Evolutionary conservation across 2,888 invertebrate genomes (phyloP).

Genomic region (Euspilapteryx auroguttella): DNA sequence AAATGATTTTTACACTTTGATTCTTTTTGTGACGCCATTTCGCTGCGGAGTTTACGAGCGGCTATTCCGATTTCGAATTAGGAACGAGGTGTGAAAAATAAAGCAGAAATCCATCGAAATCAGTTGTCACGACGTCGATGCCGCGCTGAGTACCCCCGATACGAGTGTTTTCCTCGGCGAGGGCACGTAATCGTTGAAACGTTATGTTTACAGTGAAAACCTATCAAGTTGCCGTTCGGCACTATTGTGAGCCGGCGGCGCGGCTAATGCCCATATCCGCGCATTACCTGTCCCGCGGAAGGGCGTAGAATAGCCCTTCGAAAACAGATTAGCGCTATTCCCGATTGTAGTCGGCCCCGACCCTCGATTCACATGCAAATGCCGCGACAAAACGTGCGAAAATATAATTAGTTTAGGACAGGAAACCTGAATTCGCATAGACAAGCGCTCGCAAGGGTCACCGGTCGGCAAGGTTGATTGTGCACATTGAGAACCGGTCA

Average conservation of each 20-base stretch:
- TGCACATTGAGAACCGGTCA: constrained; percentile 30
- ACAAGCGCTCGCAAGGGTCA: constrained; percentile 20
- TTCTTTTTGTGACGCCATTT: constrained; percentile 44
- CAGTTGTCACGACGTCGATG: too few relatives aligned
- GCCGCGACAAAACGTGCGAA: constrained; percentile 49
- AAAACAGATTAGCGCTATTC: constrained; percentile 29
- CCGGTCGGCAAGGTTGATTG: constrained; percentile 22
- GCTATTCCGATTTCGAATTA: too few relatives aligned
- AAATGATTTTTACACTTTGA: constrained; percentile 54
- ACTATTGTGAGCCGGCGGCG: constrained; percentile 17
- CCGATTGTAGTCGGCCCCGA: constrained; percentile 28
- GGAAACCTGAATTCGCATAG: constrained; percentile 14
- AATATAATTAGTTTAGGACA: constrained; percentile 55
- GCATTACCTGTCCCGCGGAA: constrained; percentile 17
- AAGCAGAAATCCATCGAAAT: too few relatives aligned
- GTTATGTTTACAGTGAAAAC: constrained; percentile 45
- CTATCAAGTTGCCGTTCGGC: constrained; percentile 48
- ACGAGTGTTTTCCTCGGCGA: too few relatives aligned
- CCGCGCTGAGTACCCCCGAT: too few relatives aligned
- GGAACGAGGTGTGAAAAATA: too few relatives aligned
- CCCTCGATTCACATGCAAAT: constrained; percentile 52
- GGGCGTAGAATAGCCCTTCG: constrained; percentile 13
- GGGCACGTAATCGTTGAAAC: too few relatives aligned
- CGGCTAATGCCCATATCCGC: constrained; percentile 16
- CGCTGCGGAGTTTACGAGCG: constrained; percentile 32